Conservation (phyloP, 2,888 invertebrate genomes). For the Neoascia interrupta region DNA sequence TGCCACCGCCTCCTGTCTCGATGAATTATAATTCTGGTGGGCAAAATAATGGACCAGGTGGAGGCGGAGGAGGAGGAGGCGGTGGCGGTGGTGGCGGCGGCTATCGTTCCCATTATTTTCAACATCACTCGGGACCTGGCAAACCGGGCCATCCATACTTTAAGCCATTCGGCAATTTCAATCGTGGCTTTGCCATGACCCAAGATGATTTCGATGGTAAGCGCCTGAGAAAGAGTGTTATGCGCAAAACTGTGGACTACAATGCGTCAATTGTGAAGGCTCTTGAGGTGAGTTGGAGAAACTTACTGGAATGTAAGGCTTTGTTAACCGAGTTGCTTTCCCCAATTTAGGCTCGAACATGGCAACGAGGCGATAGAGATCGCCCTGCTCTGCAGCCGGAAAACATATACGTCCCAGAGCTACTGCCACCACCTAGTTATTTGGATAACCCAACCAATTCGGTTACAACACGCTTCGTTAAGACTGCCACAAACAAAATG, state of each 20-base stretch:
- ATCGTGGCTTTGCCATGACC: conserved; percentile 82
- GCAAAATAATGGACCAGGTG: conserved; percentile 53
- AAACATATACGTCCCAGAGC: conserved; percentile 94
- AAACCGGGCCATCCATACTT: conserved; percentile 78
- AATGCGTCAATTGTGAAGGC: conserved; percentile 96
- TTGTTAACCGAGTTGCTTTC: background rate
- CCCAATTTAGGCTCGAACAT: conserved; percentile 90
- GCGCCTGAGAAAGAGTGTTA: conserved; percentile 95
- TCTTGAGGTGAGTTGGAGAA: conserved; percentile 84
- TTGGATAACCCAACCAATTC: conserved; percentile 98
- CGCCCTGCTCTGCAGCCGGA: conserved; percentile 95
- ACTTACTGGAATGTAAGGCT: background rate
- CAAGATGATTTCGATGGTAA: conserved; percentile 97
- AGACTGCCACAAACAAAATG: conserved; percentile 99
- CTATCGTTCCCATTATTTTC: conserved; percentile 75
- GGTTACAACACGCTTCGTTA: conserved; percentile 95
- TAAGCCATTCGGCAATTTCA: conserved; percentile 78
- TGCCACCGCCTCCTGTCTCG: conserved; percentile 71
- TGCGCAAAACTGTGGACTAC: conserved; percentile 98
- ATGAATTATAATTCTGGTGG: conserved; percentile 55
- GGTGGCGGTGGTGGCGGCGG: conserved; percentile 50
- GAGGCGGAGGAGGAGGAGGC: conserved; percentile 72
- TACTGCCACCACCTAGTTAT: conserved; percentile 96
- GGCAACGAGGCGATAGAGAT: conserved; percentile 96
- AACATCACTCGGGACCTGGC: conserved; percentile 76